Percentiles rank a stretch among this genome's conserved stretches.
Conservation (phyloP, 2,113 vertebrate species). For the Toxotes jaculatrix region DNA sequence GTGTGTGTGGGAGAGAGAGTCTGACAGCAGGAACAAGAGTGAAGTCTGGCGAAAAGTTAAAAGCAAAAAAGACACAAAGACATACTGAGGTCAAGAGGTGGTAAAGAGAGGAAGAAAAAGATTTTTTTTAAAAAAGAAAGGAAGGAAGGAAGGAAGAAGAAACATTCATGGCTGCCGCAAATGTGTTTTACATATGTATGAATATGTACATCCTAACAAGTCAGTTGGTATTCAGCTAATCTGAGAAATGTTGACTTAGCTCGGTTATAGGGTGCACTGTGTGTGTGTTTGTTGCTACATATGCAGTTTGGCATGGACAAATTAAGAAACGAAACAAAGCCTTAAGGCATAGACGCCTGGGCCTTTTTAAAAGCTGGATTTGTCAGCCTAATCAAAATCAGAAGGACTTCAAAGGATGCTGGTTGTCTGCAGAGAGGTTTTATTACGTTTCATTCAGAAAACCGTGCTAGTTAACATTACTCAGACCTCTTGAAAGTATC, state of each 20-base stretch:
- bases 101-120: not conserved
- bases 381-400: not conserved
- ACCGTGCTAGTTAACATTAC: not conserved
- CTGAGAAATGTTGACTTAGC: not conserved
- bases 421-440: not conserved
- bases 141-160: not conserved
- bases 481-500: not conserved
- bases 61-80: slow-evolving; percentile 12
- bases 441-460: not conserved
- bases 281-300: not conserved
- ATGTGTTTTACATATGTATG: slow-evolving; percentile 2
- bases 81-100: slow-evolving; percentile 17
- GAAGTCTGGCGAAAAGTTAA: not conserved
- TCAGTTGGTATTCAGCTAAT: slow-evolving; percentile 8
- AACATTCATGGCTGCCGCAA: not conserved
- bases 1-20: not conserved
- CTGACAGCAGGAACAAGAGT: slow-evolving; percentile 32
- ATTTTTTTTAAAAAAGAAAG: not conserved
- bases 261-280: not conserved
- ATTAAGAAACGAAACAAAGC: not conserved
- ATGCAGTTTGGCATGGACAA: not conserved
- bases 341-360: not conserved
- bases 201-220: not conserved
- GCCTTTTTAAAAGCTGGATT: no score
- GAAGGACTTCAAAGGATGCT: not conserved